phyloP scores from a whole-genome alignment of 2,113 vertebrate genomes.

The Aspidoscelis tigris region DNA sequence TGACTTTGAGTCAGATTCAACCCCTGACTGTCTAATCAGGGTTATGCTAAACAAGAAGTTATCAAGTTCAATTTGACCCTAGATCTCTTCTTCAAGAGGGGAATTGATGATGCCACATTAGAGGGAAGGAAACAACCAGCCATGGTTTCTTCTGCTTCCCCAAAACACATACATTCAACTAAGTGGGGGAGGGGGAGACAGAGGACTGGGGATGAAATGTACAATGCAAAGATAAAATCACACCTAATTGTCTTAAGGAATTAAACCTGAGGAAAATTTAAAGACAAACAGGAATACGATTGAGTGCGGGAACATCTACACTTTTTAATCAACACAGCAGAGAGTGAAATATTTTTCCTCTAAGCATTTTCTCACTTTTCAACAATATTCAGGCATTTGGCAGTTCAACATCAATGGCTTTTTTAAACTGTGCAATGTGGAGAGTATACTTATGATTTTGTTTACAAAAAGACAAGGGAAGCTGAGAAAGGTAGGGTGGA shows the following conservation, averaged over 20 bases:
- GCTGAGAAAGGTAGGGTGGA: no score
- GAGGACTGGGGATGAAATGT: neutral
- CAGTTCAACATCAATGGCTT: conserved; percentile 9
- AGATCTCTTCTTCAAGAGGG: conserved; percentile 37
- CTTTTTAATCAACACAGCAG: neutral
- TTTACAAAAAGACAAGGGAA: neutral
- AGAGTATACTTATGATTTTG: neutral
- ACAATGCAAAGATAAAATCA: no score
- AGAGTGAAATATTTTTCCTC: neutral
- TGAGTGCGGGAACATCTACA: neutral
- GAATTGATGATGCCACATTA: neutral
- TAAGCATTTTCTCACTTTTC: neutral
- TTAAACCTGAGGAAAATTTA: no score
- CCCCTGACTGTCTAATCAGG: conserved; percentile 57
- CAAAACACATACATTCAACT: no score
- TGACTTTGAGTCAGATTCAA: conserved; percentile 43
- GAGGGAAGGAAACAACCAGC: neutral
- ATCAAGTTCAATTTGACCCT: conserved; percentile 46
- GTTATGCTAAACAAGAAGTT: conserved; percentile 55
- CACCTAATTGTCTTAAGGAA: no score
- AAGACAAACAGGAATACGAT: neutral
- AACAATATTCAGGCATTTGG: conserved; percentile 1
- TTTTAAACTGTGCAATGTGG: conserved; percentile 4
- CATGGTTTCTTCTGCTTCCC: neutral
- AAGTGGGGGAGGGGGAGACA: neutral